Evolutionary conservation across 37 sponge, comb jelly and placozoan species (phyloP).

Genomic region (Crambe crambe): DNA sequence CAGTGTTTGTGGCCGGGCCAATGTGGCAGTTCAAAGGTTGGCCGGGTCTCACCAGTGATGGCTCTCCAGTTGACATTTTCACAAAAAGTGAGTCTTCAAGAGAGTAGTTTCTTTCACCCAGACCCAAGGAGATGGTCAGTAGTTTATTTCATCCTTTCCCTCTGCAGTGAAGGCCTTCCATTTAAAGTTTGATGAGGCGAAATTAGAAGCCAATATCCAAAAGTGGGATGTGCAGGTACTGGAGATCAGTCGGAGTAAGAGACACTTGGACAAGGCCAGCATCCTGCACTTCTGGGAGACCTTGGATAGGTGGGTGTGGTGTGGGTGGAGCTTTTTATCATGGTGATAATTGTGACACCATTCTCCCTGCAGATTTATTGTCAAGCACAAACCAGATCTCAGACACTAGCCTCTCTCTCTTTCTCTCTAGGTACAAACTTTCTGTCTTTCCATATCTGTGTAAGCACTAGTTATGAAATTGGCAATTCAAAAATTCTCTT

Average conservation of each 20-base stretch:
- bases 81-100: constrained; percentile 67
- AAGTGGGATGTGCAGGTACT: constrained; percentile 95
- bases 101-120: not conserved
- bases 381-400: constrained; percentile 72
- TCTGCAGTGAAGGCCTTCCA: constrained; percentile 87
- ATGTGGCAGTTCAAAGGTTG: constrained; percentile 99
- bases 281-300: constrained; percentile 93
- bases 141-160: not conserved
- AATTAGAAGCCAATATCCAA: constrained; percentile 82
- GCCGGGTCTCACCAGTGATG: constrained; percentile 85
- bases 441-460: not conserved
- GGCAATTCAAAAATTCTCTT: no score
- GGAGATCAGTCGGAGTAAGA: constrained; percentile 80
- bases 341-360: not conserved
- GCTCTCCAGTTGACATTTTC: constrained; percentile 96
- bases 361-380: constrained; percentile 66
- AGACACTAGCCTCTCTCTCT: constrained; percentile 55
- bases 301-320: constrained; percentile 79
- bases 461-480: no score
- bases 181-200: constrained; percentile 82
- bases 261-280: constrained; percentile 91
- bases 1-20: constrained; percentile 97
- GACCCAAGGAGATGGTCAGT: not conserved
- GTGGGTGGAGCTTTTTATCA: not conserved
- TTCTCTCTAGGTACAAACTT: not conserved